Evolutionary conservation across 2,888 invertebrate species (phyloP), one percentile per base, ranked within the genome.

Genomic region (Trissolcus japonicus): DNA sequence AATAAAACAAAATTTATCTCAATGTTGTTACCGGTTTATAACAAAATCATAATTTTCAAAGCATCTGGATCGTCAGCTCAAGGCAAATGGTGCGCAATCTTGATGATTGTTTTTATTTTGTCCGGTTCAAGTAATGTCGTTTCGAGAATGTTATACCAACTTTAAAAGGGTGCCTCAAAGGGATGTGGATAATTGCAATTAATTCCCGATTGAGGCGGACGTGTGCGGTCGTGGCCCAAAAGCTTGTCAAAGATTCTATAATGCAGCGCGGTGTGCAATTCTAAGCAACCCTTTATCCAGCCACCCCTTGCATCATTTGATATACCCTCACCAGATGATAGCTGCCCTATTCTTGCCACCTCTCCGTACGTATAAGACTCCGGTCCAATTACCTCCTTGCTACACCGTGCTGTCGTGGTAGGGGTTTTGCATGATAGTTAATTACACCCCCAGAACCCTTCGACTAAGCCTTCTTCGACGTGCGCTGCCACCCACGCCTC

Each of bases 371-470:
- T 86, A 86, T 87, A 88, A 88, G 88, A 87, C 87, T 88, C 86
- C 83, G 85, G 87, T 87, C 86, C 87, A 88, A 88, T 88, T 88
- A 88, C 87, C 87, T 87, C 86, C 87, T 88, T 86, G 87, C 86
- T 88, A 86, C 86, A 86, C 86, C 86, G 86, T 67, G 85, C 86
- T 85, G 84, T 82, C 85, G 85, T 84, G 83, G 84, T 84, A 85
- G 84, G 87, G 86, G 85, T 86, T 35, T 35, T 85, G 87, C 87
- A 87, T 87, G 88, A 87, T 88, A 87, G 88, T 88, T 88, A 88
- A 88, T 88, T 88, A 87, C 88, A 86, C 86, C 87, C 86, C 84
- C 84, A 79, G 83, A 80, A 80, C 82, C 84, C 82, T 81, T 80
- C 81, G 77, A 69, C 82, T 69, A 79, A 80, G 71, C 82, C 82